Conservation (phyloP, 2,888 invertebrate genomes). For the Balanococcus diminutus region DNA sequence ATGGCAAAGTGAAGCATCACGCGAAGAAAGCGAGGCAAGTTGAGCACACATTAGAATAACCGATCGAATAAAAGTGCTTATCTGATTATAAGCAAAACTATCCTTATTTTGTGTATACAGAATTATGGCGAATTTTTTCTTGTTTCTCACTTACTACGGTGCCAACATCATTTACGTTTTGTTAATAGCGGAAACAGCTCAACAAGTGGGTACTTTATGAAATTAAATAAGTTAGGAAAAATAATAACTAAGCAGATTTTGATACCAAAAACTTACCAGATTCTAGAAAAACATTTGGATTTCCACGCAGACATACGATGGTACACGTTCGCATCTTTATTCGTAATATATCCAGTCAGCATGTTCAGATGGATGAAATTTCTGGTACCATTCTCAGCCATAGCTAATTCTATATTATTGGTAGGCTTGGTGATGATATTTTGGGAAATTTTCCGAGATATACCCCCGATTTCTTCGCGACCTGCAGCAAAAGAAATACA, state of each 20-base stretch:
- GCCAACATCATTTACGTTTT: slow-evolving; percentile 58
- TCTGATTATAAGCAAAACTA: neutral
- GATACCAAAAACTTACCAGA: slow-evolving; percentile 51
- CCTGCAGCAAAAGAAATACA: neutral
- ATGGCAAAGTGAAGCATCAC: slow-evolving; percentile 39
- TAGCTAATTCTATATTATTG: slow-evolving; percentile 82
- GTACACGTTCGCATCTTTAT: slow-evolving; percentile 71
- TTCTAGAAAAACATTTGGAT: slow-evolving; percentile 56
- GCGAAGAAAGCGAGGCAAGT: slow-evolving; percentile 40
- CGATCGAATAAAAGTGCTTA: neutral
- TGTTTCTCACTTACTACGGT: slow-evolving; percentile 58
- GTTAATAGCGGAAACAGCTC: slow-evolving; percentile 57
- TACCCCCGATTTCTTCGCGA: slow-evolving; percentile 58
- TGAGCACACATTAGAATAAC: neutral
- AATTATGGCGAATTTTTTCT: slow-evolving; percentile 57
- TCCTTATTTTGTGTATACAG: slow-evolving; percentile 56
- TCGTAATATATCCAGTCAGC: slow-evolving; percentile 74
- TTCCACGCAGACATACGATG: slow-evolving; percentile 64
- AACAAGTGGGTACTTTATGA: slow-evolving; percentile 56
- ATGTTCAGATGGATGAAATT: slow-evolving; percentile 79
- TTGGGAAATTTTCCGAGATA: slow-evolving; percentile 76
- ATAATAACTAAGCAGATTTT: neutral
- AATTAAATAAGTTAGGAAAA: neutral
- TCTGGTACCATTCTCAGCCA: slow-evolving; percentile 84
- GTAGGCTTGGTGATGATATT: slow-evolving; percentile 79